These are phyloP conservation scores for Parochlus steinenii DNA, from an alignment of 2,888 invertebrate species.

Conservation along the genomic window DNA sequence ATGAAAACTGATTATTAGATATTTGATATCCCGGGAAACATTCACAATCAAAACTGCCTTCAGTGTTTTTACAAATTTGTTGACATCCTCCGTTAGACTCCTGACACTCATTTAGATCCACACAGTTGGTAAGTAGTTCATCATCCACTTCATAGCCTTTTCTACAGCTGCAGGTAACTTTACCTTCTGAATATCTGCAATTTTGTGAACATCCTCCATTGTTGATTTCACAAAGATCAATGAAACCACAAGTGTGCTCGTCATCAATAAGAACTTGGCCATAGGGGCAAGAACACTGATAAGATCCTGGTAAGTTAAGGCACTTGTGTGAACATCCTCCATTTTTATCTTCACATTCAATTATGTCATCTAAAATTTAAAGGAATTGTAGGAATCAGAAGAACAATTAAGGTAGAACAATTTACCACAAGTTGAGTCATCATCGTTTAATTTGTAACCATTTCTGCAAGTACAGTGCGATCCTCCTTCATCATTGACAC, in stretches of 20 bases:
- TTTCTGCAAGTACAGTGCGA: constrained; percentile 34
- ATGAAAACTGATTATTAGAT: constrained; percentile 22
- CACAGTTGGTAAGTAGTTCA: constrained; percentile 29
- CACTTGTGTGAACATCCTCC: constrained; percentile 35
- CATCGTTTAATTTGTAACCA: constrained; percentile 27
- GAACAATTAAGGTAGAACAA: no score
- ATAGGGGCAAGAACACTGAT: constrained; percentile 23
- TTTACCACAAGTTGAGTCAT: constrained; percentile 20
- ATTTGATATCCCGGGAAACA: constrained; percentile 32
- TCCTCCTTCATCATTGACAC: constrained; percentile 32
- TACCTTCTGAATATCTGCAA: constrained; percentile 31
- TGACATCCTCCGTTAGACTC: constrained; percentile 37
- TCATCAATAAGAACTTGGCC: constrained; percentile 19
- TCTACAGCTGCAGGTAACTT: constrained; percentile 38
- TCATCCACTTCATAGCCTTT: constrained; percentile 33
- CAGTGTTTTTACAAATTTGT: constrained; percentile 34
- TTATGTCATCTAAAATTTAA: no score
- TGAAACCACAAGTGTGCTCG: constrained; percentile 25
- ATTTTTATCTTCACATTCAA: constrained; percentile 34
- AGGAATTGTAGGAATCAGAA: no score
- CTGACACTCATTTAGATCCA: constrained; percentile 35
- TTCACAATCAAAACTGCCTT: constrained; percentile 34
- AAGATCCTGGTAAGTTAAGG: constrained; percentile 22
- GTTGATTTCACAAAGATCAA: constrained; percentile 34
- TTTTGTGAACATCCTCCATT: constrained; percentile 31